phyloP scores from a whole-genome alignment of 2,797 vertebrate genomes.

The Potorous gilbertii region DNA sequence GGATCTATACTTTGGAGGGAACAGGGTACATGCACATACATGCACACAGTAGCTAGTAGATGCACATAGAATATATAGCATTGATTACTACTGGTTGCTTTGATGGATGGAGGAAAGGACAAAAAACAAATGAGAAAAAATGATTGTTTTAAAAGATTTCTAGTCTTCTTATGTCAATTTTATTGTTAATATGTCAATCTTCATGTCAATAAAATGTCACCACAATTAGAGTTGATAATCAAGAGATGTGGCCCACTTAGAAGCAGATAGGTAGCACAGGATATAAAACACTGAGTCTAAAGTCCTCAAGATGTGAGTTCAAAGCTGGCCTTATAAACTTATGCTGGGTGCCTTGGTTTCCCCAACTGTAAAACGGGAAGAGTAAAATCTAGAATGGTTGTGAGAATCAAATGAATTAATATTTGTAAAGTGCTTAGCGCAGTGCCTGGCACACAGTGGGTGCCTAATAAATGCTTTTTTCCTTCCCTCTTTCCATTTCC shows the following conservation, averaged over 20 bases:
- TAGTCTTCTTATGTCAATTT: neutral
- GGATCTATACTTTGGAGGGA: neutral
- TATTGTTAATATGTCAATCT: neutral
- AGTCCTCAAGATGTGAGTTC: neutral
- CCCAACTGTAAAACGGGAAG: neutral
- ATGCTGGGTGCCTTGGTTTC: neutral
- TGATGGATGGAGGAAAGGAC: neutral
- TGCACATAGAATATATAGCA: neutral
- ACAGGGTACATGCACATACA: neutral
- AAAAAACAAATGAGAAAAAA: neutral
- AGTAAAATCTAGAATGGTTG: neutral
- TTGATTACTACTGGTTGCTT: neutral
- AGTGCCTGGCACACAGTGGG: neutral
- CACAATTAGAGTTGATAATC: neutral
- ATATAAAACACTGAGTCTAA: neutral
- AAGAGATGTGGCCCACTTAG: neutral
- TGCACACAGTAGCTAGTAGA: neutral
- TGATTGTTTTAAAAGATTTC: neutral
- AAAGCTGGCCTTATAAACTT: neutral
- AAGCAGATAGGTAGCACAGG: neutral
- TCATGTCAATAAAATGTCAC: neutral
- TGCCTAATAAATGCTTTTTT: neutral
- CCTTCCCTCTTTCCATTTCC: neutral
- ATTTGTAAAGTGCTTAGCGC: neutral
- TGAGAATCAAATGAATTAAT: neutral